Evolutionary conservation across 1,140 invertebrate genomes (phyloP).

Genomic region (Archivesica marissinica): DNA sequence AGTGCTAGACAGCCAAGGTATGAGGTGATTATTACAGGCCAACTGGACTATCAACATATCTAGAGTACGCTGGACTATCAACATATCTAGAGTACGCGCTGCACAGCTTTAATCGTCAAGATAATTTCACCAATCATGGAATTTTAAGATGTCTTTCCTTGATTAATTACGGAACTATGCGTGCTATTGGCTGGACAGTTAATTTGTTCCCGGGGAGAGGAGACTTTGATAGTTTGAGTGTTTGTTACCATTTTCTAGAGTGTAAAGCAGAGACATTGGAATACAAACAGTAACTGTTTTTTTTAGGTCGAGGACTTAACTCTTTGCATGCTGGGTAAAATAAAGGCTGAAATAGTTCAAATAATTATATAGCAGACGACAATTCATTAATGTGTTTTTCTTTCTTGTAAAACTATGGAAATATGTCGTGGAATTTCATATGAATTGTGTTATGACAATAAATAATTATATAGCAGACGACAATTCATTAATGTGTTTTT

Average conservation of each 20-base stretch:
- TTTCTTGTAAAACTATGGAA: too few species aligned
- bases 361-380: too few species aligned
- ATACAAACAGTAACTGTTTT: too few species aligned
- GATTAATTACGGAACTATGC: conserved; percentile 47
- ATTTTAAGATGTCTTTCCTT: conserved; percentile 59
- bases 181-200: conserved; percentile 17
- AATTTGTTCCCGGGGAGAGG: conserved; percentile 56
- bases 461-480: too few species aligned
- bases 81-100: conserved; percentile 48
- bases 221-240: conserved; percentile 5
- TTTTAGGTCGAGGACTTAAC: too few species aligned
- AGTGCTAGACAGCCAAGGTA: conserved; percentile 40
- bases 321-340: too few species aligned
- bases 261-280: too few species aligned
- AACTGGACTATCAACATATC: conserved; percentile 49
- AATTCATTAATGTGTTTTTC: too few species aligned
- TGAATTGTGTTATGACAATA: too few species aligned
- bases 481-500: too few species aligned
- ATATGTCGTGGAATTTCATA: too few species aligned
- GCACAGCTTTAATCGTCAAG: conserved; percentile 51
- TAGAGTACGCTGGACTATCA: conserved; percentile 10
- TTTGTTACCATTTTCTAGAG: neutral
- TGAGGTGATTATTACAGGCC: conserved; percentile 44
- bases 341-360: too few species aligned
- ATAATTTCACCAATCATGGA: conserved; percentile 53